phyloP scores from a whole-genome alignment of 1,140 invertebrate genomes.

The Heliothis subflexa region DNA sequence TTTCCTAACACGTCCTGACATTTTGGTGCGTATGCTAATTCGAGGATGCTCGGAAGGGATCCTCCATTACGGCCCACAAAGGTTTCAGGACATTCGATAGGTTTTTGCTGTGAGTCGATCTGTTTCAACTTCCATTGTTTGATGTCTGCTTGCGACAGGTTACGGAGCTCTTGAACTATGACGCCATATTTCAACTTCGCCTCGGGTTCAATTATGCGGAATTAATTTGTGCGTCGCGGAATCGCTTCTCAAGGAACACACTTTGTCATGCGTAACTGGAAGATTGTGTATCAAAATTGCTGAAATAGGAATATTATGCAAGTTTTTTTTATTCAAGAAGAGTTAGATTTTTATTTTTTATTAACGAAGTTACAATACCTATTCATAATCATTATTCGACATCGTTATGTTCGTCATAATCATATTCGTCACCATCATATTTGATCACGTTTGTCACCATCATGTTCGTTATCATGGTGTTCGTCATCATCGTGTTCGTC shows the following conservation, averaged over 20 bases:
- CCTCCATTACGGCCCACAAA: constrained; percentile 10
- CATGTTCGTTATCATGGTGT: no score
- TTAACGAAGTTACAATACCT: no score
- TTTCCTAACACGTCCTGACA: no score
- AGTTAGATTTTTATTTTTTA: no score
- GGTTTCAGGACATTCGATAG: constrained; percentile 23
- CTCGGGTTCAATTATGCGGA: constrained; percentile 28
- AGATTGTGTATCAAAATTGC: not conserved
- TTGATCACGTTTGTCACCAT: no score
- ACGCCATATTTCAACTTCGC: constrained; percentile 27
- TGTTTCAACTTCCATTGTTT: constrained; percentile 15
- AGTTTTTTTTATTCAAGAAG: no score
- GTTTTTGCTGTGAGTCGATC: constrained; percentile 24
- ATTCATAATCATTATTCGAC: no score
- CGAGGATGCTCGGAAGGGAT: not conserved
- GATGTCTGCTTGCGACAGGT: constrained; percentile 19
- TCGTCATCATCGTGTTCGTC: no score
- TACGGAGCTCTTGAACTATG: constrained; percentile 1
- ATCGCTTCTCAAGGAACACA: not conserved
- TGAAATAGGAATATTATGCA: not conserved
- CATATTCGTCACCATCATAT: no score
- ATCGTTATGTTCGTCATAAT: no score
- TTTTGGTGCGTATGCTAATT: constrained; percentile 1
- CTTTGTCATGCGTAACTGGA: not conserved
- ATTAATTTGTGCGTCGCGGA: constrained; percentile 30